A percentile compares a stretch with the other conserved stretches of the same genome.
phyloP scores from a whole-genome alignment of 2,113 vertebrate species.

The Thalassoma bifasciatum region DNA sequence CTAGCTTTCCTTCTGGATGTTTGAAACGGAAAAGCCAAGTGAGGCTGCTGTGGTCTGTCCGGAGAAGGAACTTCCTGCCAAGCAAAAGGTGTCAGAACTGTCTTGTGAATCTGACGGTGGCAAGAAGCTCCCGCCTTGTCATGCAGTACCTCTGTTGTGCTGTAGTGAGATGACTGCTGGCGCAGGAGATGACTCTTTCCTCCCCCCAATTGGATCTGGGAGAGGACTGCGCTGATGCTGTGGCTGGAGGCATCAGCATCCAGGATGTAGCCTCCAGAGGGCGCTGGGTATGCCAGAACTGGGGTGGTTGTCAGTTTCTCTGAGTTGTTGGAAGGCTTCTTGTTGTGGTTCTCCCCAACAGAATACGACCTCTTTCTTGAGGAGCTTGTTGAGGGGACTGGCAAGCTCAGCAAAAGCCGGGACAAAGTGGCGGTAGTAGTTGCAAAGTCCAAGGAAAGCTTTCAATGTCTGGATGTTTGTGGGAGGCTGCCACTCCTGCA shows the following conservation, averaged over 20 bases:
- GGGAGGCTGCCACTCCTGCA: too few species aligned
- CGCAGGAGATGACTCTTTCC: background rate
- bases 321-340: background rate
- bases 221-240: slow-evolving; percentile 5
- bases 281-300: background rate
- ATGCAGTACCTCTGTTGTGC: background rate
- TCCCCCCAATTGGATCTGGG: background rate
- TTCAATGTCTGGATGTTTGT: background rate
- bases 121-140: background rate
- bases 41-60: background rate
- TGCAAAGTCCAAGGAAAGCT: background rate
- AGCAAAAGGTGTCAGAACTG: background rate
- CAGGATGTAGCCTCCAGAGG: background rate
- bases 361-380: background rate
- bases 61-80: background rate
- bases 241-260: background rate
- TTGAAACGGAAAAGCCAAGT: slow-evolving; percentile 10
- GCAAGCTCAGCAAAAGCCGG: background rate
- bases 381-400: background rate
- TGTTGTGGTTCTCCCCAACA: background rate
- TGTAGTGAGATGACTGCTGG: slow-evolving; percentile 1
- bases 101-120: background rate
- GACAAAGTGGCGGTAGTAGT: slow-evolving; percentile 14
- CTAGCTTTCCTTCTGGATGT: background rate
- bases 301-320: background rate